phyloP scores from a whole-genome alignment of 2,888 invertebrate species.

The Ennomos erosarius region DNA sequence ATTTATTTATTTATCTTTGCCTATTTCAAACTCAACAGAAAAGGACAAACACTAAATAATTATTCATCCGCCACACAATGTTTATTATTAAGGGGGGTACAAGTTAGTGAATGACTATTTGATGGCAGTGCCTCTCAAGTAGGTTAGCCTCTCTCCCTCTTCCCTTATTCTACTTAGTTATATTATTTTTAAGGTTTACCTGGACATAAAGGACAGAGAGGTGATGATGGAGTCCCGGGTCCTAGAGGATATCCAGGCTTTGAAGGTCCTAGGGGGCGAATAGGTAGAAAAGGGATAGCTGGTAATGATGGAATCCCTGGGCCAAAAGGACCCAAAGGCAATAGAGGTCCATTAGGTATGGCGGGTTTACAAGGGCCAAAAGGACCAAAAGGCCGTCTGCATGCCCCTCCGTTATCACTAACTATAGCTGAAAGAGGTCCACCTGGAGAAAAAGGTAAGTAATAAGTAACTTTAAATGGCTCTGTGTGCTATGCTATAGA shows the following conservation, averaged over 20 bases:
- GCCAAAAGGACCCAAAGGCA: constrained; percentile 74
- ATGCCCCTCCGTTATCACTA: constrained; percentile 53
- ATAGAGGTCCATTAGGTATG: constrained; percentile 67
- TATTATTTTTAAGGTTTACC: constrained; percentile 56
- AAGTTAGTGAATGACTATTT: too few relatives aligned
- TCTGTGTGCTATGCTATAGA: too few relatives aligned
- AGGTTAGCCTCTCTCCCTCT: too few relatives aligned
- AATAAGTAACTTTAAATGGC: too few relatives aligned
- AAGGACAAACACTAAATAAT: too few relatives aligned
- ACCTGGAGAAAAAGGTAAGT: constrained; percentile 84
- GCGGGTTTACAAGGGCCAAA: constrained; percentile 82
- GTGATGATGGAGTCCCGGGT: constrained; percentile 67
- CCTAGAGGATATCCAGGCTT: constrained; percentile 62
- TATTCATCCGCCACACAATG: too few relatives aligned
- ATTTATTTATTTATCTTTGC: too few relatives aligned
- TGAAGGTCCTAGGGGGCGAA: constrained; percentile 62
- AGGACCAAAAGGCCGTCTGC: constrained; percentile 77
- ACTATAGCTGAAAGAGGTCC: constrained; percentile 79
- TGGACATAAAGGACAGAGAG: constrained; percentile 65
- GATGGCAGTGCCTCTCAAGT: too few relatives aligned
- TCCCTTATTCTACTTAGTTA: neutral
- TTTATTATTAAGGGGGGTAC: too few relatives aligned
- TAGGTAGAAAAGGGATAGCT: constrained; percentile 57
- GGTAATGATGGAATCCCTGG: constrained; percentile 83
- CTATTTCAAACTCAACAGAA: too few relatives aligned